Evolutionary conservation across 2,113 vertebrate species (phyloP).

Genomic region (Eudyptes chrysolophus): DNA sequence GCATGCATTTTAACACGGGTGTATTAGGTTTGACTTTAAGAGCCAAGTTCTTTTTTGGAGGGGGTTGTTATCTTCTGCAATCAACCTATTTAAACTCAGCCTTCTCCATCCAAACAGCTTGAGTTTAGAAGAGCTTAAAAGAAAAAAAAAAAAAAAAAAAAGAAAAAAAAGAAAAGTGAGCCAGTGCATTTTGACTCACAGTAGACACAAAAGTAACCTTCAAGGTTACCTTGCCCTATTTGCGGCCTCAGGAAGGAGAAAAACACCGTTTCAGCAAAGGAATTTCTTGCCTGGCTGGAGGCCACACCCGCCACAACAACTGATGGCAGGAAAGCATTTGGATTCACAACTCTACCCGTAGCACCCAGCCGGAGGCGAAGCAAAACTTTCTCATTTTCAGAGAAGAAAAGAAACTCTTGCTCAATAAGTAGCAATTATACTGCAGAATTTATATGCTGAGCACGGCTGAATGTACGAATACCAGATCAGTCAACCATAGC

Average conservation of each 20-base stretch:
- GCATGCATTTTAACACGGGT: accelerated
- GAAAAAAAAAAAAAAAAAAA: background rate
- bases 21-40: background rate
- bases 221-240: constrained; percentile 61
- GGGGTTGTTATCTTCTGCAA: background rate
- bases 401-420: constrained; percentile 75
- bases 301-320: constrained; percentile 69
- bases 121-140: background rate
- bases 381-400: constrained; percentile 65
- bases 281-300: constrained; percentile 71
- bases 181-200: background rate
- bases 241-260: constrained; percentile 61
- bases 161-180: background rate
- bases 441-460: constrained; percentile 81
- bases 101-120: background rate
- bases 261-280: constrained; percentile 68
- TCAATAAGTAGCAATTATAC: constrained; percentile 78
- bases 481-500: constrained; percentile 77
- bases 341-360: constrained; percentile 60
- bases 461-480: constrained; percentile 75
- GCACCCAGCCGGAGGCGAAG: constrained; percentile 63
- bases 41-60: background rate
- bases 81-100: background rate
- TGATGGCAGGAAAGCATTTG: constrained; percentile 74
- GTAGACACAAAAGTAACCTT: background rate